Percentiles rank a stretch among this genome's conserved stretches.
Evolutionary conservation across 2,888 invertebrate genomes (phyloP).

Genomic region (Stegophylla sp.): DNA sequence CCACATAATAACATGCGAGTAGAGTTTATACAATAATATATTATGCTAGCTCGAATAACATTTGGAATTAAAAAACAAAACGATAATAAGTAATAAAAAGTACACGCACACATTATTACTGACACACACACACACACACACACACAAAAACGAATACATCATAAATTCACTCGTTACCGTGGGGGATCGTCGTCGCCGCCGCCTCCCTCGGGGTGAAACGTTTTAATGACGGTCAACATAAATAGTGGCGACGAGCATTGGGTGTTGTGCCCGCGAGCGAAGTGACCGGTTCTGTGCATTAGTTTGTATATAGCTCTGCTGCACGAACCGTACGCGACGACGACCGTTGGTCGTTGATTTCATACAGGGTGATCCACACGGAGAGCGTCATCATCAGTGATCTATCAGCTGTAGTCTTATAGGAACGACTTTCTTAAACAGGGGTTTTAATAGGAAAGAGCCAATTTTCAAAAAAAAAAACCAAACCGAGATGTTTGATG

Average conservation of each 20-base stretch:
- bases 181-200: constrained; percentile 14
- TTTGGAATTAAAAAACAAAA: not conserved
- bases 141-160: not conserved
- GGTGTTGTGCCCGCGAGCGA: constrained; percentile 14
- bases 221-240: constrained; percentile 32
- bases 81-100: not conserved
- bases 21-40: no score
- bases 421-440: no score
- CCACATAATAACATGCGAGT: no score
- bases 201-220: constrained; percentile 32
- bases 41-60: not conserved
- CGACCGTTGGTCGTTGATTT: constrained; percentile 9
- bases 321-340: not conserved
- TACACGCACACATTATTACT: no score
- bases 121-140: not conserved
- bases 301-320: no score
- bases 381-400: no score
- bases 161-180: constrained; percentile 32
- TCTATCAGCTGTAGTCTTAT: no score
- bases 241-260: constrained; percentile 19
- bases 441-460: no score
- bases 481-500: no score
- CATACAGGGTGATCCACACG: no score
- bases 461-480: no score
- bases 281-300: constrained; percentile 49